These are phyloP conservation scores for Xenopus laevis DNA, from an alignment of 2,113 vertebrate genomes.

Conservation along the genomic window DNA sequence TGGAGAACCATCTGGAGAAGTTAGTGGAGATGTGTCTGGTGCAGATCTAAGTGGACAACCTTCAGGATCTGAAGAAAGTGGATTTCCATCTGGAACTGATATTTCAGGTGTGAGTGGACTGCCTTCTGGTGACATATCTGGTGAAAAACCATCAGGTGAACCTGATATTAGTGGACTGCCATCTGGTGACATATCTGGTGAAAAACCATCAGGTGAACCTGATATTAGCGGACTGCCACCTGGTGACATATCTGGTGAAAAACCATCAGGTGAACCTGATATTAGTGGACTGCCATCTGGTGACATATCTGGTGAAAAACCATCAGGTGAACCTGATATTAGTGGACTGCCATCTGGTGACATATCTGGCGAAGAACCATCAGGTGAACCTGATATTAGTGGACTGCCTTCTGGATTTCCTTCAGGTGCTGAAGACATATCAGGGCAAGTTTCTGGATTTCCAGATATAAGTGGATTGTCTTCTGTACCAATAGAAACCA, in stretches of 20 bases:
- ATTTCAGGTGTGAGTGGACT: conserved; percentile 57
- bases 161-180: too few species aligned
- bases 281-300: too few species aligned
- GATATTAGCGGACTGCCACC: too few species aligned
- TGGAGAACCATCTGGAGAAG: conserved; percentile 55
- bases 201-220: too few species aligned
- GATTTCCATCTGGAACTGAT: conserved; percentile 57
- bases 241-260: too few species aligned
- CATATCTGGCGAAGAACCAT: conserved; percentile 49
- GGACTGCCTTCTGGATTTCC: conserved; percentile 63
- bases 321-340: too few species aligned
- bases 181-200: too few species aligned
- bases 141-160: too few species aligned
- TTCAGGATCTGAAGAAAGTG: conserved; percentile 60
- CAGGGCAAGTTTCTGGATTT: conserved; percentile 59
- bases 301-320: too few species aligned
- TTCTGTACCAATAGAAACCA: conserved; percentile 47
- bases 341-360: conserved; percentile 40
- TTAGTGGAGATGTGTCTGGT: conserved; percentile 64
- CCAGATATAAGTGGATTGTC: conserved; percentile 52
- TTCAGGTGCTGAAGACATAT: conserved; percentile 51
- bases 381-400: conserved; percentile 59
- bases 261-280: too few species aligned
- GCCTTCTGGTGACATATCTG: too few species aligned
- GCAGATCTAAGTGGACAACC: conserved; percentile 50